phyloP scores from a whole-genome alignment of 2,113 vertebrate species.

The Pontoporia blainvillei region DNA sequence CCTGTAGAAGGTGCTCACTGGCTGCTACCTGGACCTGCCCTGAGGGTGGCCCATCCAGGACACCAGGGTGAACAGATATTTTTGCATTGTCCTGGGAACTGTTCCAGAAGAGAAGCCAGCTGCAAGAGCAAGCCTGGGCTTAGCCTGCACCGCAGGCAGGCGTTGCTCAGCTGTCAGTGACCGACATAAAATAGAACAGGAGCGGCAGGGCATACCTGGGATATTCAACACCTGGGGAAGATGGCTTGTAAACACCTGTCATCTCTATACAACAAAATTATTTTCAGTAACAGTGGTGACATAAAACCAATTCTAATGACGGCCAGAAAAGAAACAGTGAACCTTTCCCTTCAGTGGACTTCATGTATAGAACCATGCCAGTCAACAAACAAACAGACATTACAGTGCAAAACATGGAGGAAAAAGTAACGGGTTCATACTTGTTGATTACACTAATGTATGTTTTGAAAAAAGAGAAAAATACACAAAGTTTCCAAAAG shows the following conservation, averaged over 20 bases:
- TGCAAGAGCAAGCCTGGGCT: not conserved
- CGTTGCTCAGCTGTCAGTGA: not conserved
- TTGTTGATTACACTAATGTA: not conserved
- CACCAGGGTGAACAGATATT: fast-evolving
- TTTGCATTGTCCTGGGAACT: not conserved
- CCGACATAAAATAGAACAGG: not conserved
- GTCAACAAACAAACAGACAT: not conserved
- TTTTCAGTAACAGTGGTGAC: not conserved
- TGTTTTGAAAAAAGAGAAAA: not conserved
- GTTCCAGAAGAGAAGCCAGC: not conserved
- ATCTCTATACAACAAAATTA: too few relatives aligned
- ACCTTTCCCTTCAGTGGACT: not conserved
- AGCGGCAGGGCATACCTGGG: not conserved
- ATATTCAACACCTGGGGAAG: not conserved
- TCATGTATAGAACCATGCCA: not conserved
- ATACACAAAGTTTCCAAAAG: not conserved
- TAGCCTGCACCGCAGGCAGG: not conserved
- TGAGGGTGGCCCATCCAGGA: not conserved
- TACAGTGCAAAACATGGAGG: too few relatives aligned
- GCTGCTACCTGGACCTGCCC: not conserved
- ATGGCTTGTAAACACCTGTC: not conserved
- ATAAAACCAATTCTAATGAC: not conserved
- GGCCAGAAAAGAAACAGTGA: not conserved
- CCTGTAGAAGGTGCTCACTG: not conserved
- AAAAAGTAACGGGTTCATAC: too few relatives aligned